Evolutionary conservation across 2,113 vertebrate species (phyloP).

Genomic region (Rhagologus leucostigma): DNA sequence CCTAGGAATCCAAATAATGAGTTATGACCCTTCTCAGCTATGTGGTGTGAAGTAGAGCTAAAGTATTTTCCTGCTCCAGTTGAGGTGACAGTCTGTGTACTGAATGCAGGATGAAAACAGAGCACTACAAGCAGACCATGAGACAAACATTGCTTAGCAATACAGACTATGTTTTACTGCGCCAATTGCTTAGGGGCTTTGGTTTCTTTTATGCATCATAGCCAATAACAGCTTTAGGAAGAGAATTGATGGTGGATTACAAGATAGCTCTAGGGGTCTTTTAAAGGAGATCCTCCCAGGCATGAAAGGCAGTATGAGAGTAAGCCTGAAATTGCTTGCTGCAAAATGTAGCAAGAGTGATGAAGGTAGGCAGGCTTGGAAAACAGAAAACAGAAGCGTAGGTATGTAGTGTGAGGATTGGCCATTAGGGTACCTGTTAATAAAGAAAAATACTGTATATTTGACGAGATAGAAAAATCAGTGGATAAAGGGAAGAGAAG

Average conservation of each 20-base stretch:
- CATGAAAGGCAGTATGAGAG: not conserved
- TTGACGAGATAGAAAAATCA: not conserved
- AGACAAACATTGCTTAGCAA: not conserved
- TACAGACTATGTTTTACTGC: not conserved
- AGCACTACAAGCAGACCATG: not conserved
- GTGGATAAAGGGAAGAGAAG: not conserved
- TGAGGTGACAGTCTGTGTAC: not conserved
- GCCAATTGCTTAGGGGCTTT: not conserved
- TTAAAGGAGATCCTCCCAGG: conserved; percentile 22
- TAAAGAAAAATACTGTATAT: conserved; percentile 5
- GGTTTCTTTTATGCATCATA: conserved; percentile 31
- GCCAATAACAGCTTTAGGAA: conserved; percentile 28
- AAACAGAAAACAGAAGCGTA: not conserved
- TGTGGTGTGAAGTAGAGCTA: not conserved
- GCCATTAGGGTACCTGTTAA: not conserved
- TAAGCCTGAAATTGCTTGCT: conserved; percentile 6
- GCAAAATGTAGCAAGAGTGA: not conserved
- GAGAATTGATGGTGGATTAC: not conserved
- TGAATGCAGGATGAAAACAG: not conserved
- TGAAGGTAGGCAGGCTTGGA: not conserved
- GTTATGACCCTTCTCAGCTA: not conserved
- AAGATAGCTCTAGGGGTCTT: not conserved
- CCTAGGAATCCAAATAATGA: not conserved
- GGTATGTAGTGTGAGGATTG: not conserved
- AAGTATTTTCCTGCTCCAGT: not conserved